phyloP scores from a whole-genome alignment of 2,797 vertebrate genomes.

The Smutsia temminckii region DNA sequence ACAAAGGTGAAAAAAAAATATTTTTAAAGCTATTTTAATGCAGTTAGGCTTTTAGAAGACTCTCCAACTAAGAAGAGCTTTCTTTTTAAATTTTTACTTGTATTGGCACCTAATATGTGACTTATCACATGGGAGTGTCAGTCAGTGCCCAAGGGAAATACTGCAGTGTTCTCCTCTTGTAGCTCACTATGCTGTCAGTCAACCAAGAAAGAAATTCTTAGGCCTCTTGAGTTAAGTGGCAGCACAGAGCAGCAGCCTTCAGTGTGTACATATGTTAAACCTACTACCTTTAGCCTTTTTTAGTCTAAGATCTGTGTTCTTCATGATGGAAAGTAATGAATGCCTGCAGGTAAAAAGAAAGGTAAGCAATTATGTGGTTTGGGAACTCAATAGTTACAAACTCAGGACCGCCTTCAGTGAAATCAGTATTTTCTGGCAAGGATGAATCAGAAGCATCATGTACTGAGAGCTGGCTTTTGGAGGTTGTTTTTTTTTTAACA shows the following conservation, averaged over 20 bases:
- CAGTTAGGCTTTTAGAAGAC: neutral
- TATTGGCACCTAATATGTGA: neutral
- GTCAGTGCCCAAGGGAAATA: neutral
- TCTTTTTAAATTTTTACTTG: neutral
- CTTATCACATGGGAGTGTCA: neutral
- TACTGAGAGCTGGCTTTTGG: neutral
- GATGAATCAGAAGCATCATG: neutral
- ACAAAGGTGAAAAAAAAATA: neutral
- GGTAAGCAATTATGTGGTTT: neutral
- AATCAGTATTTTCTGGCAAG: neutral
- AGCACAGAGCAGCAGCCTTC: neutral
- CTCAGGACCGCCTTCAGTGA: neutral
- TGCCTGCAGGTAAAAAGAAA: neutral
- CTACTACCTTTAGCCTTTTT: neutral
- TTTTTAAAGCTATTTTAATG: neutral
- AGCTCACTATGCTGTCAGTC: neutral
- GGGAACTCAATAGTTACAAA: neutral
- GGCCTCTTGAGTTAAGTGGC: neutral
- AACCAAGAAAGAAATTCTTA: neutral
- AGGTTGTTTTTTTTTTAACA: neutral
- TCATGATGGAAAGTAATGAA: neutral
- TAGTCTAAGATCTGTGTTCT: neutral
- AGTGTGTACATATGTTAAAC: neutral
- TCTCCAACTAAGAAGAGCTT: neutral
- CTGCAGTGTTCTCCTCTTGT: neutral